Evolutionary conservation across 2,888 invertebrate genomes (phyloP).

Genomic region (Drosophila peninsularis): DNA sequence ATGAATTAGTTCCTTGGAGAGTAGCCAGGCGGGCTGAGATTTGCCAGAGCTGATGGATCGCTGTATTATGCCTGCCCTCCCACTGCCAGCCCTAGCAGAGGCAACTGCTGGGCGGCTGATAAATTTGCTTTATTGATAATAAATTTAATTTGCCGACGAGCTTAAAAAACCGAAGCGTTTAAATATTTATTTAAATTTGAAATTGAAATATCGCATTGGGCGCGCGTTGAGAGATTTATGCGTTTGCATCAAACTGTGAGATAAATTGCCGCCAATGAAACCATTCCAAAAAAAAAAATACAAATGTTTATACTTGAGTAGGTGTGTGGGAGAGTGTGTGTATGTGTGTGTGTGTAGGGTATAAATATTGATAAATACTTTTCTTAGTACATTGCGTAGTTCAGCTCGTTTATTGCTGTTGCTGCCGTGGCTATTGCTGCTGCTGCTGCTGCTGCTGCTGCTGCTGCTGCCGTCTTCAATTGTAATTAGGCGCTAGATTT

Average conservation of each 20-base stretch:
- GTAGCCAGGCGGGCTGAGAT: conserved; percentile 38
- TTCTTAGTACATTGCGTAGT: conserved; percentile 14
- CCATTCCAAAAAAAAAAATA: conserved; percentile 30
- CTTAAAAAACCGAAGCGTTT: conserved; percentile 53
- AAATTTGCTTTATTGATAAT: conserved; percentile 63
- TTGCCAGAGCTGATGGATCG: conserved; percentile 60
- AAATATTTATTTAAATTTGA: conserved; percentile 82
- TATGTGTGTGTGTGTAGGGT: conserved; percentile 8
- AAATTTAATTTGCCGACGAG: conserved; percentile 56
- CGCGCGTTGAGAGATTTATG: conserved; percentile 81
- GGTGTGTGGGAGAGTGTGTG: conserved; percentile 6
- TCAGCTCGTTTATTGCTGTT: conserved; percentile 9
- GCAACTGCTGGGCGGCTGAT: conserved; percentile 17
- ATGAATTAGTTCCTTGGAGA: conserved; percentile 79
- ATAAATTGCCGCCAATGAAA: conserved; percentile 77
- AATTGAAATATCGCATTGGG: conserved; percentile 75
- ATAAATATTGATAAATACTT: conserved; percentile 48
- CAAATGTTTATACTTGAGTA: conserved; percentile 55
- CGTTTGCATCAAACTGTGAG: conserved; percentile 83
- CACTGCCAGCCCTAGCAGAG: no score
- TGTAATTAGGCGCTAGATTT: conserved; percentile 61
- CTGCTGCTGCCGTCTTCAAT: conserved; percentile 40
- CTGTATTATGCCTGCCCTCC: neutral
- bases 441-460: conserved; percentile 3
- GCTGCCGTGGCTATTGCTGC: conserved; percentile 11